Evolutionary conservation across 2,888 invertebrate species (phyloP).

Genomic region (Ischnura elegans): DNA sequence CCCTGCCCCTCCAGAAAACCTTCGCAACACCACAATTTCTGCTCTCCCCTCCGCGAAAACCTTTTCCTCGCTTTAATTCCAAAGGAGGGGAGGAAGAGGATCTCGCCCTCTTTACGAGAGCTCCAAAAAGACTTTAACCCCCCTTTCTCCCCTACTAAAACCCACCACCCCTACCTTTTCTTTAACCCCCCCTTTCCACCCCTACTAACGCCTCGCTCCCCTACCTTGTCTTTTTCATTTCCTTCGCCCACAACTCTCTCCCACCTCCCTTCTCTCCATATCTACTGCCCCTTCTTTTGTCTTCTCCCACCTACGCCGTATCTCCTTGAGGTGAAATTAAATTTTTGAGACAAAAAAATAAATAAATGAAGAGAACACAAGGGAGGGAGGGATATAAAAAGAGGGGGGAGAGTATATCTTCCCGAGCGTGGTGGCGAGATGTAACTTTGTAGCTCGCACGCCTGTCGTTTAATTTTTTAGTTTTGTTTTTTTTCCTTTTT

Average conservation of each 20-base stretch:
- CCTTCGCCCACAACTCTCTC: neutral
- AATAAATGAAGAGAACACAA: neutral
- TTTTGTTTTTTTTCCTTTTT: no score
- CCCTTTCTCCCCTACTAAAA: no score
- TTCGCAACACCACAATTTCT: neutral
- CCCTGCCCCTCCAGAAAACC: neutral
- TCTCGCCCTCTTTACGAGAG: constrained; percentile 22
- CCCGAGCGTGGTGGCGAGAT: neutral
- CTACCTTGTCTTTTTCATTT: neutral
- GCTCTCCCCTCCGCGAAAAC: neutral
- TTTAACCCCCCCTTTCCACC: neutral
- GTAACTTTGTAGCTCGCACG: no score
- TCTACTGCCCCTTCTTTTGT: neutral
- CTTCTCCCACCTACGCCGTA: neutral
- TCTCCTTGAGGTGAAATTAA: constrained; percentile 7
- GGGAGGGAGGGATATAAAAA: neutral
- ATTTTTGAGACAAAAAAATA: neutral
- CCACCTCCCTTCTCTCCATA: neutral
- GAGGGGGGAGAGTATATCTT: neutral
- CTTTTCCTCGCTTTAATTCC: constrained; percentile 16
- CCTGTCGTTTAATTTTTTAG: no score
- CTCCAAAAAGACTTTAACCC: neutral
- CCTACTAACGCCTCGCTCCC: no score
- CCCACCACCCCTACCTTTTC: no score
- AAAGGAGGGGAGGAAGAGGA: neutral